Conservation (phyloP, 2,113 vertebrate genomes). For the Nannospalax galili region DNA sequence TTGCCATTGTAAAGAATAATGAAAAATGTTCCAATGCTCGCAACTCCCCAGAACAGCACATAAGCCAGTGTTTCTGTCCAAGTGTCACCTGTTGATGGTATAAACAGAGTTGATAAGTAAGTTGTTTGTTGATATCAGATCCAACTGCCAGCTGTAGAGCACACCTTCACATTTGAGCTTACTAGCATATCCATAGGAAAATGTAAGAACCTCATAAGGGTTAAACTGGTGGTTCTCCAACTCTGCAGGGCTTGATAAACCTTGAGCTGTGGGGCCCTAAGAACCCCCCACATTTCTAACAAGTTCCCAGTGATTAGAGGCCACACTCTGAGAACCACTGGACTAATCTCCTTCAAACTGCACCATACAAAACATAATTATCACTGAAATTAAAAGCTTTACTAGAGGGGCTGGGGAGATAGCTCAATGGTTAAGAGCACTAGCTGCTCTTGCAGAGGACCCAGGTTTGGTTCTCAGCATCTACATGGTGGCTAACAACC, state of each 20-base stretch:
- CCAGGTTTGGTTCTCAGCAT: no score
- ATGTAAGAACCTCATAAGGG: not conserved
- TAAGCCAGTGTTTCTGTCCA: slow-evolving; percentile 98
- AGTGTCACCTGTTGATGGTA: slow-evolving; percentile 90
- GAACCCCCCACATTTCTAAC: not conserved
- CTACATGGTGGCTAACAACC: no score
- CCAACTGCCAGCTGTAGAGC: not conserved
- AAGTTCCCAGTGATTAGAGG: not conserved
- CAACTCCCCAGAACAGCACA: slow-evolving; percentile 95
- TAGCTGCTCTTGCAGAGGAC: no score
- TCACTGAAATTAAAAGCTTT: not conserved
- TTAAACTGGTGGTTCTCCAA: not conserved
- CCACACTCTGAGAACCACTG: not conserved
- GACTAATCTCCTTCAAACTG: not conserved
- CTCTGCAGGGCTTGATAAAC: no score
- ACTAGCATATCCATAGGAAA: not conserved
- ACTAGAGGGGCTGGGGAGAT: no score
- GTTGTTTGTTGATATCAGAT: not conserved
- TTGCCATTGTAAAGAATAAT: slow-evolving; percentile 97
- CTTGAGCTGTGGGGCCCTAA: not conserved
- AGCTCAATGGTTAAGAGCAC: no score
- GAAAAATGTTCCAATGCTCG: slow-evolving; percentile 93
- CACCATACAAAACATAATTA: not conserved
- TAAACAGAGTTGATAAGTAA: slow-evolving; percentile 7
- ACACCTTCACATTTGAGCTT: not conserved